Evolutionary conservation across 1,140 invertebrate genomes (phyloP).

Genomic region (silkworm (Bombyx mori)): DNA sequence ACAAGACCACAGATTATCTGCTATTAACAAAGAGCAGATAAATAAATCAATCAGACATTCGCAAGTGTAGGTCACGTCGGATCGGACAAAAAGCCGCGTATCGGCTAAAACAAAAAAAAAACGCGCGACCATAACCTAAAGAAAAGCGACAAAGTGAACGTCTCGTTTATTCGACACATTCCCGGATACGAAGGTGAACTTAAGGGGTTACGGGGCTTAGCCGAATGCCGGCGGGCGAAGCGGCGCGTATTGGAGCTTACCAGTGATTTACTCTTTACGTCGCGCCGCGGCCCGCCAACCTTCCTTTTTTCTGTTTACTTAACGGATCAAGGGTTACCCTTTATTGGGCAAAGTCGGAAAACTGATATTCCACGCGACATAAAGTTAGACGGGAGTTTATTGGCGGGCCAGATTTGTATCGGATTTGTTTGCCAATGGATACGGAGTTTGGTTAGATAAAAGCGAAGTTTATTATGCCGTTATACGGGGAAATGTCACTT

Average conservation of each 20-base stretch:
- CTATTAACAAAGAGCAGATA: too few species aligned
- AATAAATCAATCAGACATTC: too few species aligned
- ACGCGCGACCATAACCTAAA: background rate
- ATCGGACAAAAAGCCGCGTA: too few species aligned
- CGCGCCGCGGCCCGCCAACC: slow-evolving; percentile 38
- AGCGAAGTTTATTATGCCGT: background rate
- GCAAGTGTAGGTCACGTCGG: too few species aligned
- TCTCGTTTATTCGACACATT: slow-evolving; percentile 36
- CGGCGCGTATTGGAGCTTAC: slow-evolving; percentile 53
- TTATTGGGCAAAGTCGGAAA: slow-evolving; percentile 63
- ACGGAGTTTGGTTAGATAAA: slow-evolving; percentile 1
- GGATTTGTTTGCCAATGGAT: slow-evolving; percentile 21
- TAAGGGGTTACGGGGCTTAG: slow-evolving; percentile 52
- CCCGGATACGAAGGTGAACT: slow-evolving; percentile 49
- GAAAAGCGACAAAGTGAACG: slow-evolving; percentile 20
- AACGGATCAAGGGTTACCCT: slow-evolving; percentile 64
- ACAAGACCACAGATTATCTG: too few species aligned
- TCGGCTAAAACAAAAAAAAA: background rate
- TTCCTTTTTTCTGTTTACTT: slow-evolving; percentile 66
- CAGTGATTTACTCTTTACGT: slow-evolving; percentile 63
- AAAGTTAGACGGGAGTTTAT: slow-evolving; percentile 41
- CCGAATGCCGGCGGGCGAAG: slow-evolving; percentile 21
- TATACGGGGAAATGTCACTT: background rate
- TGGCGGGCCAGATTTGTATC: slow-evolving; percentile 35
- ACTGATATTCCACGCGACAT: slow-evolving; percentile 53